Evolutionary conservation across 2,888 invertebrate genomes (phyloP).

Genomic region (Osmoderma eremita): DNA sequence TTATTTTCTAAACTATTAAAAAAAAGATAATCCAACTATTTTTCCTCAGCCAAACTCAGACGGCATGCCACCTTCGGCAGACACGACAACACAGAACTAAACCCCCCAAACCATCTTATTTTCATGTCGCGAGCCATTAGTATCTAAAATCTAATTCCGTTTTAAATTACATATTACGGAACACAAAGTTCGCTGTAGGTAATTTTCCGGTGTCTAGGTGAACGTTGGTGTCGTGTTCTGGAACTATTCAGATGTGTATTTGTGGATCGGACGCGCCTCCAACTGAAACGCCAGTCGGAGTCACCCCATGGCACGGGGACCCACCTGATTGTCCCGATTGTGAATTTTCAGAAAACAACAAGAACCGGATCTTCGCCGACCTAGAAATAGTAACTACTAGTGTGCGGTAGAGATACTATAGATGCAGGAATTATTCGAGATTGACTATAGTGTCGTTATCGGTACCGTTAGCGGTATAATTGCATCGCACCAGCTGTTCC

Average conservation of each 20-base stretch:
- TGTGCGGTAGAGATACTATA: background rate
- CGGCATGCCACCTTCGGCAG: slow-evolving; percentile 13
- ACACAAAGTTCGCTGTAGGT: slow-evolving; percentile 55
- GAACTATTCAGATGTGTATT: slow-evolving; percentile 56
- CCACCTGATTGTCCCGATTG: slow-evolving; percentile 1
- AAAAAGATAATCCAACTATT: no score
- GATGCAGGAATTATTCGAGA: background rate
- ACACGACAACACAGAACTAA: slow-evolving; percentile 29
- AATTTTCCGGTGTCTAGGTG: slow-evolving; percentile 58
- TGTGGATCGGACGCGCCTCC: slow-evolving; percentile 39
- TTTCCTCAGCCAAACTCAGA: no score
- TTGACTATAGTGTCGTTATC: slow-evolving; percentile 1
- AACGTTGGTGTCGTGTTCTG: slow-evolving; percentile 57
- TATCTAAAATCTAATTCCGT: slow-evolving; percentile 47
- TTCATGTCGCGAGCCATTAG: slow-evolving; percentile 40
- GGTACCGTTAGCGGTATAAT: slow-evolving; percentile 24
- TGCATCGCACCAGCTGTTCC: slow-evolving; percentile 15
- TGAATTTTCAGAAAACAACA: slow-evolving; percentile 17
- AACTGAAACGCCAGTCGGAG: slow-evolving; percentile 19
- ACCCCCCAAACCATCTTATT: slow-evolving; percentile 23
- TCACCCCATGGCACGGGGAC: slow-evolving; percentile 23
- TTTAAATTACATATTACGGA: slow-evolving; percentile 53
- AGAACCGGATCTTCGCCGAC: background rate
- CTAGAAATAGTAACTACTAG: background rate
- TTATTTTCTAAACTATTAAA: no score